Base-by-base conservation (phyloP, 2,113 vertebrate genomes). In the Eretmochelys imbricata region DNA sequence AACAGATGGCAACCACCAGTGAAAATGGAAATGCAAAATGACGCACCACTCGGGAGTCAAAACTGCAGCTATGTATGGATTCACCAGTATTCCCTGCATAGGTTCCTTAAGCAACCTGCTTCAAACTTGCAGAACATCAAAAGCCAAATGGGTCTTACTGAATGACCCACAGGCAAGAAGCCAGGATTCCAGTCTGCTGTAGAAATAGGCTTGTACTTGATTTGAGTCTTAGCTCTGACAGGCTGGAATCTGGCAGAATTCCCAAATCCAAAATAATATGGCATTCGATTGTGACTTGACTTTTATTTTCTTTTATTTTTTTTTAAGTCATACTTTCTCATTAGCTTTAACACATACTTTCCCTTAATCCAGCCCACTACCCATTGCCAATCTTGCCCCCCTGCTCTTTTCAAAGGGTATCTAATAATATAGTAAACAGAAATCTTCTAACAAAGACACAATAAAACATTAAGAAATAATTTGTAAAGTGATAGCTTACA, bases 121-220 rank as follows among this genome's bases (percentile, higher is more conserved):
- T 97, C 94, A 92, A 97, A 95, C 97, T 95, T 93, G 93, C 93
- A 96, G 96, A 97, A 96, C 98, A 98, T 98, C 97, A 98, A 97
- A 98, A 98, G 97, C 97, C 98, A 98, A 97, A 98, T 97, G 98
- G 98, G 97, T 97, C 93, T 93, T 95, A 88, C 96, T 98, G 97
- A 98, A 97, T 96, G 97, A 96, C 96, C 97, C 31, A 31, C 92
- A 98, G 97, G 98, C 98, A 97, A 90, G 80, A 38, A 96, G 98
- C 97, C 98, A 98, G 98, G 55, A 96, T 96, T 98, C 96, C 96
- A 69, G 90, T 97, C 97, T 92, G 94, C 97, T 97, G 97, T 90
- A 97, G 98, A 98, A 98, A 97, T 97, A 97, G 97, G 98, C 94
- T 97, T 98, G 97, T 98, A 96, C 98, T 98, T 98, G 98, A 98